Percentiles rank a stretch among this genome's conserved stretches.
phyloP scores from a whole-genome alignment of 2,113 vertebrate species.

The Hyperopisus bebe region DNA sequence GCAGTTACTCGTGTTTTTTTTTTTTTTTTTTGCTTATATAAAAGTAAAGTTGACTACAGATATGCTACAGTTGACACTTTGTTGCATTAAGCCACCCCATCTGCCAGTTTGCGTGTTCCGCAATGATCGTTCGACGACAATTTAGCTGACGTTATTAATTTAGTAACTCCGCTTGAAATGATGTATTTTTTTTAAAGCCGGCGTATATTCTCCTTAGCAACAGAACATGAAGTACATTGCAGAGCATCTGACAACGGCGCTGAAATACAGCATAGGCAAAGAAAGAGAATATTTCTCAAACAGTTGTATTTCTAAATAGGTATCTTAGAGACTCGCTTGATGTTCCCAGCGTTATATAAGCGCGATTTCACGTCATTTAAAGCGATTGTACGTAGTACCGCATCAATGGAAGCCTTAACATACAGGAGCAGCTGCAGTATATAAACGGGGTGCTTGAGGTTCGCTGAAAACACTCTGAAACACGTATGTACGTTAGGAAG shows the following conservation, averaged over 20 bases:
- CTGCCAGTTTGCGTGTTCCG: background rate
- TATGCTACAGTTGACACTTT: background rate
- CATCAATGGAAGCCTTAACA: background rate
- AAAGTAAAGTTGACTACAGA: background rate
- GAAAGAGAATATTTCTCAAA: background rate
- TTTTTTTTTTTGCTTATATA: background rate
- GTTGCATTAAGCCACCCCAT: background rate
- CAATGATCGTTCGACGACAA: background rate
- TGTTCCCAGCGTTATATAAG: background rate
- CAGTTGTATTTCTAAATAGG: background rate
- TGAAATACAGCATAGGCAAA: slow-evolving; percentile 25
- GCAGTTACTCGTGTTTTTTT: background rate
- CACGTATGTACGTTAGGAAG: background rate
- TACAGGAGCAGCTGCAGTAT: background rate
- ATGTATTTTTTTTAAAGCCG: background rate
- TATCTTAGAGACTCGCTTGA: background rate
- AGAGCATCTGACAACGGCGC: slow-evolving; percentile 21
- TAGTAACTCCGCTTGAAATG: background rate
- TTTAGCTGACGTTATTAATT: background rate
- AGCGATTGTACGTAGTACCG: background rate
- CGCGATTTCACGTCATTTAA: background rate
- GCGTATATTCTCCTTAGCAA: slow-evolving; percentile 55
- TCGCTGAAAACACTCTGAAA: background rate
- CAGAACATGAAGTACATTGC: slow-evolving; percentile 37
- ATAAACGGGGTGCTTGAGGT: background rate